Percentiles rank a stretch among this genome's conserved stretches.
Conservation (phyloP, 2,797 vertebrate genomes). For the Peromyscus attwateri region DNA sequence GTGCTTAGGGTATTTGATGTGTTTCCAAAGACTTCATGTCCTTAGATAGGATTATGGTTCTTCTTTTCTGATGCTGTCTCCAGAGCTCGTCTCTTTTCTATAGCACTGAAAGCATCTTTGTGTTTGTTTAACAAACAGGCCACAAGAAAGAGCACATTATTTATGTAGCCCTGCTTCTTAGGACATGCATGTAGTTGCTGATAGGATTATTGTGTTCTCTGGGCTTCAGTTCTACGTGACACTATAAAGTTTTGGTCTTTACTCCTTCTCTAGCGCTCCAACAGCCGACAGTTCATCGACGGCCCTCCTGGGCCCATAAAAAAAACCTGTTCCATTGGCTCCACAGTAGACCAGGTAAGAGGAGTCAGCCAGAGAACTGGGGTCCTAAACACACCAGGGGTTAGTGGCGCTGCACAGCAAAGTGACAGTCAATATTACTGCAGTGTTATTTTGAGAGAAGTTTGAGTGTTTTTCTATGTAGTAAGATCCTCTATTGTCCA, state of each 20-base stretch:
- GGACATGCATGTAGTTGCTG: conserved; percentile 36
- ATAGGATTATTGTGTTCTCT: conserved; percentile 57
- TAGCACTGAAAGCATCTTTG: conserved; percentile 66
- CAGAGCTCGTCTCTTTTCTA: conserved; percentile 59
- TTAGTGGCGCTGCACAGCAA: conserved; percentile 2
- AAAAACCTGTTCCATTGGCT: conserved; percentile 93
- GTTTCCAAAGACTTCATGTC: conserved; percentile 44
- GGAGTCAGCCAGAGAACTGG: conserved; percentile 31
- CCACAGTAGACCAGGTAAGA: conserved; percentile 90
- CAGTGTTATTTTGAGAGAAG: conserved; percentile 26
- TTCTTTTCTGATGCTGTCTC: conserved; percentile 67
- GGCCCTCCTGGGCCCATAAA: conserved; percentile 93
- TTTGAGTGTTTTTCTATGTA: conserved; percentile 55
- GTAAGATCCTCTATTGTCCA: background rate
- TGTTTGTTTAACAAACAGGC: conserved; percentile 59
- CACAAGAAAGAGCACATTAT: conserved; percentile 32
- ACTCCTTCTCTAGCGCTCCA: conserved; percentile 90
- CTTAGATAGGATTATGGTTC: conserved; percentile 71
- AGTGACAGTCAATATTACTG: background rate
- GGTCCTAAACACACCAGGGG: conserved; percentile 20
- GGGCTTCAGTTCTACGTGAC: conserved; percentile 53
- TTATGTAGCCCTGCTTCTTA: conserved; percentile 20
- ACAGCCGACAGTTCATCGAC: conserved; percentile 93
- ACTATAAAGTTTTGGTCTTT: conserved; percentile 66
- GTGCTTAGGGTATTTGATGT: conserved; percentile 67